These are phyloP conservation scores for Apodemus agrarius DNA, from an alignment of 2,797 vertebrate species.

Conservation along the genomic window DNA sequence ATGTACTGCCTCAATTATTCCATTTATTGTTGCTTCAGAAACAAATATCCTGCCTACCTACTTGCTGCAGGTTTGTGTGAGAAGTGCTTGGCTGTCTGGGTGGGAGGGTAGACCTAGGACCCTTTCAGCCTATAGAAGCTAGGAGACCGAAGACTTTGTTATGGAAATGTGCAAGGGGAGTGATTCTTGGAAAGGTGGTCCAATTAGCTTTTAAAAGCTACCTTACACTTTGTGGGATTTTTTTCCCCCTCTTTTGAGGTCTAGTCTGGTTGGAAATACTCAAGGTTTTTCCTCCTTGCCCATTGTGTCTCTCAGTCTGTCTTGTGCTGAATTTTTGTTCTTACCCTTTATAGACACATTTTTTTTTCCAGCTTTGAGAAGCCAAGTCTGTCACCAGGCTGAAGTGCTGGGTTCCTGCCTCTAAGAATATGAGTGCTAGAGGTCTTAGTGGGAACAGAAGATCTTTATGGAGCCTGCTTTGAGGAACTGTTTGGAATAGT, in stretches of 20 bases:
- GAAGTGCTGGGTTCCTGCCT: not conserved
- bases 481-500: not conserved
- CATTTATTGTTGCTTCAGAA: conserved; percentile 62
- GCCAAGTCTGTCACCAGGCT: conserved; percentile 15
- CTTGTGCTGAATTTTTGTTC: conserved; percentile 32
- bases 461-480: not conserved
- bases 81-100: not conserved
- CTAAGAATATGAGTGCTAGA: not conserved
- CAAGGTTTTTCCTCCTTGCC: conserved; percentile 3
- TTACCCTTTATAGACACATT: conserved; percentile 14
- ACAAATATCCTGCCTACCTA: conserved; percentile 34
- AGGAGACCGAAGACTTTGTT: not conserved
- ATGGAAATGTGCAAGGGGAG: not conserved
- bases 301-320: not conserved
- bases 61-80: not conserved
- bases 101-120: not conserved
- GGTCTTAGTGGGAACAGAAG: conserved; percentile 1
- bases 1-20: conserved; percentile 38
- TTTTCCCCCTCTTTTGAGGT: conserved; percentile 34
- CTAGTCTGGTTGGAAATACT: not conserved
- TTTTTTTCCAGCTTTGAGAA: conserved; percentile 27
- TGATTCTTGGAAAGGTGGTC: not conserved
- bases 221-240: not conserved
- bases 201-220: not conserved
- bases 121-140: not conserved